Base-by-base conservation (phyloP, 2,888 invertebrate species). In the Parochlus steinenii region DNA sequence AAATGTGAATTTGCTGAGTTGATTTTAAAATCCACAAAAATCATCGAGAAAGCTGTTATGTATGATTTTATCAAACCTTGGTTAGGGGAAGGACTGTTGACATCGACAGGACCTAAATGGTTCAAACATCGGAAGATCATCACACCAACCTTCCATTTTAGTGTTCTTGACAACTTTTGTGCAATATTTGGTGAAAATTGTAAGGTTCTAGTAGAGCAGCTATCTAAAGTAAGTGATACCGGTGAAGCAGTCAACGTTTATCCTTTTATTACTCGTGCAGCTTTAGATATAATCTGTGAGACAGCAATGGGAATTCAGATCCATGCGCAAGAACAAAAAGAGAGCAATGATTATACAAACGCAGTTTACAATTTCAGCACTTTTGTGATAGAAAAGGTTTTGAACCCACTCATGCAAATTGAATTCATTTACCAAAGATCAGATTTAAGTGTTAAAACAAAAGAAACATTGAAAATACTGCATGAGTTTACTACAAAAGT, bases 81-180 rank as follows among this genome's bases (percentile, higher is more conserved):
- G 56, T 47, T 69, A 3, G 57, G 58, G 11, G 58, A 63, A 7
- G 69, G 69, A 2, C 48, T 69, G 2, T 48, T 69, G 4, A 51
- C 62, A 3, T 65, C 66, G 40, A 47, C 52, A 37, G 55, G 56
- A 47, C 42, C 48, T 11, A 72, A 71, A 51, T 74, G 74, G 74
- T 65, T 65, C 27, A 47, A 54, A 1, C 57, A 73, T n/a, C 54
- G 74, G 31, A 72, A 61, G 59, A 62, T 74, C 44, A 52, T 75
- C 42, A 75, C 74, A 2, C 73, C 74, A 12, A 68, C 73, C 4
- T 75, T 75, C 51, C 75, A 75, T 54, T 76, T 74, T 50, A 68
- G 69, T 50, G 74, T 75, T 45, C 59, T 75, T 46, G 67, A 73
- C 45, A 71, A 74, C 48, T 75, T 74, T 46, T 54, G 73, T 33